These are phyloP conservation scores for Leptopilina myrica DNA, from an alignment of 2,888 invertebrate genomes.

Conservation along the genomic window DNA sequence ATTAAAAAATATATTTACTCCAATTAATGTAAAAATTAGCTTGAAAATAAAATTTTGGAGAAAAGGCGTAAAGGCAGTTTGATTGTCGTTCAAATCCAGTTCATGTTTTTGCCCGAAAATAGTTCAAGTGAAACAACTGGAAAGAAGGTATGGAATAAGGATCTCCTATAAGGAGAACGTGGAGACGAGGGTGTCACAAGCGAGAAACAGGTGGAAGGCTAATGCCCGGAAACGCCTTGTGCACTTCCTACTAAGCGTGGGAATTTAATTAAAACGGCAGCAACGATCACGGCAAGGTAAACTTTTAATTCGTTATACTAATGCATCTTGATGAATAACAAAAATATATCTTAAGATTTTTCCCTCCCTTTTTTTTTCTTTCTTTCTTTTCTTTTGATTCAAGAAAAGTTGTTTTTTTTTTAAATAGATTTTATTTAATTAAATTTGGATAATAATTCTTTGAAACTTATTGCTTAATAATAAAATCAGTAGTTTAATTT, in stretches of 20 bases:
- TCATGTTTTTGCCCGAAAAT: conserved; percentile 25
- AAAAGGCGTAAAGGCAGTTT: conserved; percentile 14
- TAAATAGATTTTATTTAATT: neutral
- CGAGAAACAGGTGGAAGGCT: conserved; percentile 40
- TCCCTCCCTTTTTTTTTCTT: neutral
- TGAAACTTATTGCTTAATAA: neutral
- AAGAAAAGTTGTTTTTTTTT: neutral
- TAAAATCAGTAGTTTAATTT: neutral
- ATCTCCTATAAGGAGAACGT: conserved; percentile 30
- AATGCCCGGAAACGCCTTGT: conserved; percentile 42
- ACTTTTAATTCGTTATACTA: conserved; percentile 32
- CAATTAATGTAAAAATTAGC: neutral
- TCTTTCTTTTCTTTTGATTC: neutral
- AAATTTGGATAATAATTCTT: neutral
- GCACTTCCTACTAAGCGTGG: conserved; percentile 46
- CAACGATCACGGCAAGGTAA: conserved; percentile 29
- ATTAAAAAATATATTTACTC: neutral
- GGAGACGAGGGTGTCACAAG: conserved; percentile 35
- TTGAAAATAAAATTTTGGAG: neutral
- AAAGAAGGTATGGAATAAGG: conserved; percentile 15
- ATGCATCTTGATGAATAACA: conserved; percentile 42
- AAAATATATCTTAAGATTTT: conserved; percentile 25
- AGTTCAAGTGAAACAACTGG: conserved; percentile 35
- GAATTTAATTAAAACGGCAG: conserved; percentile 48
- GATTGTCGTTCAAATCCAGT: conserved; percentile 17